These are phyloP conservation scores for Leontocebus nigricollis DNA, from an alignment of 2,797 vertebrate genomes.

Conservation along the genomic window DNA sequence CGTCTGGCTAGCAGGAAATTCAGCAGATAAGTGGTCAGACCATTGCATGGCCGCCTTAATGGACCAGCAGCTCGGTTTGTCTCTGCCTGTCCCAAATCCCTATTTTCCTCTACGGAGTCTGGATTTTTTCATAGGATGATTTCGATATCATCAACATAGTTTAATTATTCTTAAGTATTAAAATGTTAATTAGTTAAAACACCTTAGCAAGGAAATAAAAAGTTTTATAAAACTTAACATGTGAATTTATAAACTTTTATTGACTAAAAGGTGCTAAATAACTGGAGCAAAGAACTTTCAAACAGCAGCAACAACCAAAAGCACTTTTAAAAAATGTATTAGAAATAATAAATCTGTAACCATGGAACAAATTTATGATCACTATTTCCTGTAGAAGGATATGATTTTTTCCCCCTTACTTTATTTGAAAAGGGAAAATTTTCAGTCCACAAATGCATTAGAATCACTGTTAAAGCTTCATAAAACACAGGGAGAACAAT, in stretches of 20 bases:
- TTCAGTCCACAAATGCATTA: neutral
- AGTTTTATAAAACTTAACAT: neutral
- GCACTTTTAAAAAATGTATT: neutral
- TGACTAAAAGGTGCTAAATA: neutral
- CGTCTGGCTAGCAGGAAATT: slow-evolving; percentile 75
- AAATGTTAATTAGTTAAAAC: slow-evolving; percentile 3
- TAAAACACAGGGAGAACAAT: neutral
- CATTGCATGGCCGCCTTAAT: neutral
- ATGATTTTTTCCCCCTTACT: neutral
- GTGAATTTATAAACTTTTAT: neutral
- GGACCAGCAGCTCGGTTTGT: neutral
- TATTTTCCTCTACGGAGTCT: neutral
- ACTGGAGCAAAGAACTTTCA: neutral
- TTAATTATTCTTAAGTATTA: neutral
- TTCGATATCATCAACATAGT: neutral
- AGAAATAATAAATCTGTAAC: neutral
- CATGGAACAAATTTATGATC: neutral
- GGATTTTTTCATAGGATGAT: neutral
- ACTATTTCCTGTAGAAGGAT: slow-evolving; percentile 7
- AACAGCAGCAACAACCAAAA: neutral
- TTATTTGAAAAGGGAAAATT: slow-evolving; percentile 15
- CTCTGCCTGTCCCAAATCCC: neutral
- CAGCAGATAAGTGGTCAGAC: slow-evolving; percentile 67
- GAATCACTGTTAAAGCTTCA: neutral
- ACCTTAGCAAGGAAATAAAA: slow-evolving; percentile 2